These are phyloP conservation scores for Boloria euphrosyne DNA, from an alignment of 2,888 invertebrate genomes.

Conservation along the genomic window DNA sequence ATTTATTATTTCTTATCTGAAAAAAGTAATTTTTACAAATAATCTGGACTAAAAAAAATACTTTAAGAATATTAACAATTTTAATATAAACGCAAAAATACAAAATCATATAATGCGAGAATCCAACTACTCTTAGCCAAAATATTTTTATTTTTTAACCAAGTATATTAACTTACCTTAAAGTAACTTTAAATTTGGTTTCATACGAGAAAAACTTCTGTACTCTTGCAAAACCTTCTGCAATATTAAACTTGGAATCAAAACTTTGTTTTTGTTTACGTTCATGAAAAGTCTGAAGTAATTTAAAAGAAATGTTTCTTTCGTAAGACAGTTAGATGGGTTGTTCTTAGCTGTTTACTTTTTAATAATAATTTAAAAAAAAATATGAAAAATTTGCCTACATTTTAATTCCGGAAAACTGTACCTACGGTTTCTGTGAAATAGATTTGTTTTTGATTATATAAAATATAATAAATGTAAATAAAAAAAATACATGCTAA, in stretches of 20 bases:
- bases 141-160: too few species aligned
- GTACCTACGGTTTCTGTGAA: too few species aligned
- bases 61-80: too few species aligned
- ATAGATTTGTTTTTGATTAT: too few species aligned
- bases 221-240: slow-evolving; percentile 10
- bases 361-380: slow-evolving; percentile 3
- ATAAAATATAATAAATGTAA: too few species aligned
- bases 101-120: too few species aligned
- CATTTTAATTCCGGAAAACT: neutral
- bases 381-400: neutral
- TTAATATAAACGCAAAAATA: too few species aligned
- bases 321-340: slow-evolving; percentile 12
- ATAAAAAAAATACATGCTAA: too few species aligned
- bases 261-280: slow-evolving; percentile 11
- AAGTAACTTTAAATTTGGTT: neutral
- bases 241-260: slow-evolving; percentile 8
- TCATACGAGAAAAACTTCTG: slow-evolving; percentile 4
- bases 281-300: slow-evolving; percentile 6
- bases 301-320: slow-evolving; percentile 17
- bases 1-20: too few species aligned
- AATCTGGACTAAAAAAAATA: too few species aligned
- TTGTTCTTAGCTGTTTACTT: slow-evolving; percentile 5
- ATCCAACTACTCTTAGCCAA: too few species aligned
- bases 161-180: neutral
- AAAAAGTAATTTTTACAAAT: too few species aligned